Evolutionary conservation across 2,888 invertebrate species (phyloP), one percentile per base, ranked within the genome.

Genomic region (Panorpa germanica): DNA sequence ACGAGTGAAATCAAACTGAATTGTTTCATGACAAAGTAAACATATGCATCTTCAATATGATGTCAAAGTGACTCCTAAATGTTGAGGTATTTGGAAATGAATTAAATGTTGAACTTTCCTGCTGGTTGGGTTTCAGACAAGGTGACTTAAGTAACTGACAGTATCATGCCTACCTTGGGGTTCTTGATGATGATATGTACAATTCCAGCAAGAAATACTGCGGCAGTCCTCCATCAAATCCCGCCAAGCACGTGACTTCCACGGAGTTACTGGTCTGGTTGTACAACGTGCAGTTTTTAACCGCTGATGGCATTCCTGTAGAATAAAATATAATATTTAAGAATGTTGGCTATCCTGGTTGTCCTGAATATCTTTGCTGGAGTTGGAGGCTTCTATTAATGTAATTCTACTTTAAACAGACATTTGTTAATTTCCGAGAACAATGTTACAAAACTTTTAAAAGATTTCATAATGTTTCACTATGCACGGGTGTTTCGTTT

Each of bases 141-240:
- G 39, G 47, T 57, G 39, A n/a, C n/a, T n/a, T n/a, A n/a, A n/a
- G n/a, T n/a, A n/a, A 40, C 49, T 38, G 51, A 23, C 10, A 4
- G 14, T 13, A 25, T 25, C 12, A 25, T 13, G 9, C 11, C 5
- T 25, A n/a, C 15, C 25, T 24, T 13, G 54, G 53, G 37, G 51
- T 53, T 46, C 51, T 52, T 40, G 48, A 42, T 39, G 55, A 54
- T 51, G 62, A n/a, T n/a, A n/a, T 53, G 55, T 70, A 77, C 40
- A 83, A 67, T 57, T 85, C 83, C 39, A 86, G 64, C 31, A 81
- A 62, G 60, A 86, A 86, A 50, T 66, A 65, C 59, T 86, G 85
- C 35, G 83, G 81, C 44, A 86, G 66, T 39, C 86, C 86, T 35
- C 86, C 86, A 58, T 86, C 85, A 57, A 83, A 85, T 41, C 81